phyloP scores from a whole-genome alignment of 2,113 vertebrate genomes.

The Corynorhinus townsendii region DNA sequence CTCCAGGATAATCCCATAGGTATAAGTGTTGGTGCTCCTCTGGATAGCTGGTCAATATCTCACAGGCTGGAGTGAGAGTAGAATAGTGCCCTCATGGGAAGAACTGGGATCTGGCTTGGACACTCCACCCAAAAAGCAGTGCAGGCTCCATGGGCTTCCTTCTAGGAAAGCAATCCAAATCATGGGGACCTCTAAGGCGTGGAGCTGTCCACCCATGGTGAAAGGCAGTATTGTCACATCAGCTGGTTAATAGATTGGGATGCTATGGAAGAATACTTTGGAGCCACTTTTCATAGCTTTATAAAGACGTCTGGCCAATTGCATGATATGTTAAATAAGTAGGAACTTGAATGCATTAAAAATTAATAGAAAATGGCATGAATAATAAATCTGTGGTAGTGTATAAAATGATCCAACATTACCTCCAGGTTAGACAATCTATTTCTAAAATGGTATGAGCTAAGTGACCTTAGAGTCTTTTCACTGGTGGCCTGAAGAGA shows the following conservation, averaged over 20 bases:
- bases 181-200: too few species aligned
- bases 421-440: conserved; percentile 23
- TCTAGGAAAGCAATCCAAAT: background rate
- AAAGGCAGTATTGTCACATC: background rate
- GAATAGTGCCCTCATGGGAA: background rate
- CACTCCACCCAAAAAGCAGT: background rate
- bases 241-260: background rate
- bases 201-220: background rate
- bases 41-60: background rate
- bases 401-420: conserved; percentile 37
- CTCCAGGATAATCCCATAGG: background rate
- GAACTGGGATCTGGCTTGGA: background rate
- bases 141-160: background rate
- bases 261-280: background rate
- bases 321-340: conserved; percentile 48
- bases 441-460: conserved; percentile 13
- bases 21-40: background rate
- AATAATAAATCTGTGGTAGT: conserved; percentile 64
- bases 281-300: conserved; percentile 47
- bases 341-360: conserved; percentile 57
- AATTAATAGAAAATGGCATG: conserved; percentile 61
- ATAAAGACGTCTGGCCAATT: conserved; percentile 29
- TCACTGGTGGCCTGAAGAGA: background rate
- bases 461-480: conserved; percentile 9
- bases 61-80: background rate